Base-by-base conservation (phyloP, 2,888 invertebrate genomes). In the Pheosia tremula region DNA sequence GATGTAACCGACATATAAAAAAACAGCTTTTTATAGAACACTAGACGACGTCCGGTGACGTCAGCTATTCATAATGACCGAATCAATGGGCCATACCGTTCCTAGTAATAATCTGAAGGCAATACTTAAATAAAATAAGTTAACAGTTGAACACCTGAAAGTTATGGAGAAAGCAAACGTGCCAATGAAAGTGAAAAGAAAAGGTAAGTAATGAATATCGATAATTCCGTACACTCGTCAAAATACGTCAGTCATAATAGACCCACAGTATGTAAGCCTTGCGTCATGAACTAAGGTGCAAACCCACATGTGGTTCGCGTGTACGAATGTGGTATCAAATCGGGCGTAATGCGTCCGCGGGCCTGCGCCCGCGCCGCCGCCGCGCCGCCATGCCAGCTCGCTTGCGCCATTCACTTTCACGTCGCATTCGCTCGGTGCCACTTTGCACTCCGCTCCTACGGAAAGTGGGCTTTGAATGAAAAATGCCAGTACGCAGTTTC, bases 401-500 rank as follows among this genome's bases (percentile, higher is more conserved):
- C 84, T 87, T 88, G 85, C 84, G 84, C 89, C 91, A 91, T 91
- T 93, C 92, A 93, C 93, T 93, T 92, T 93, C 93, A 88, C 92
- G 85, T 78, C 67, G 74, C 72, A 72, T 71, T 80, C 78, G 80
- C 75, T 78, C 74, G 82, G 79, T 70, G 70, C 71, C 73, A 75
- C 80, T 71, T 65, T 74, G 80, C 80, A 76, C 80, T 75, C 77
- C 73, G 70, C 78, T 80, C 73, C 74, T 81, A 84, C 90, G 79
- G 87, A 92, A 93, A 93, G 90, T 93, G 85, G 90, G 89, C 89
- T 91, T 84, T 84, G 80, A 67, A 59, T 57, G 57, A 89, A 91
- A 90, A 92, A 92, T 90, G 86, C 86, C 78, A 79, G 64, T 71
- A 83, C 78, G 78, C 80, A 84, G 87, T 91, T 91, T 91, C 91